Evolutionary conservation across 2,113 vertebrate species (phyloP).

Genomic region (Pangasianodon hypophthalmus): DNA sequence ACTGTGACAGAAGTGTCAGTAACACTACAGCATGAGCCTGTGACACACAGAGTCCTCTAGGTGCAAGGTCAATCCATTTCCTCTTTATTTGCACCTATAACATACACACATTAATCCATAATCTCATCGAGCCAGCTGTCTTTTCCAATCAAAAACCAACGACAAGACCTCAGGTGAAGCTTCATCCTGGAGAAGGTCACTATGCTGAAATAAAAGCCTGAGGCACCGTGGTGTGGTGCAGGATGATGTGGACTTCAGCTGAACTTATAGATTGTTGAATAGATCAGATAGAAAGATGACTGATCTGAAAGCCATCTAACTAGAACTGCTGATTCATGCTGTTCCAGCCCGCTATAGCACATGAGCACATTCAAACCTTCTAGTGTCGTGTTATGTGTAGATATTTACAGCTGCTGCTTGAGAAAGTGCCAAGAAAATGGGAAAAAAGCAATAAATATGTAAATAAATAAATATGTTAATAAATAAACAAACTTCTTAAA

Average conservation of each 20-base stretch:
- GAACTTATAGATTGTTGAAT: not conserved
- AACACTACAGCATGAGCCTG: not conserved
- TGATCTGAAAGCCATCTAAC: not conserved
- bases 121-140: slow-evolving; percentile 33
- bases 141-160: slow-evolving; percentile 3
- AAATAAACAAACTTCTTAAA: not conserved
- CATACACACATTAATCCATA: slow-evolving; percentile 36
- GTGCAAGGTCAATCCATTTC: slow-evolving; percentile 42
- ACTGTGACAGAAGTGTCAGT: not conserved
- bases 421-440: not conserved
- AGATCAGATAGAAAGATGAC: not conserved
- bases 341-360: not conserved
- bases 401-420: not conserved
- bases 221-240: not conserved
- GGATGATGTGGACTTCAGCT: slow-evolving; percentile 22
- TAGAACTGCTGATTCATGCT: not conserved
- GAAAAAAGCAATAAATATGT: not conserved
- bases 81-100: slow-evolving; percentile 18
- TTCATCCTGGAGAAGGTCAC: slow-evolving; percentile 31
- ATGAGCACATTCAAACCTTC: not conserved
- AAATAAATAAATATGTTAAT: not conserved
- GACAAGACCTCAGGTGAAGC: slow-evolving; percentile 3
- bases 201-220: slow-evolving; percentile 23
- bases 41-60: not conserved
- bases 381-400: not conserved